Evolutionary conservation across 2,888 invertebrate genomes (phyloP).

Genomic region (Diaperis boleti): DNA sequence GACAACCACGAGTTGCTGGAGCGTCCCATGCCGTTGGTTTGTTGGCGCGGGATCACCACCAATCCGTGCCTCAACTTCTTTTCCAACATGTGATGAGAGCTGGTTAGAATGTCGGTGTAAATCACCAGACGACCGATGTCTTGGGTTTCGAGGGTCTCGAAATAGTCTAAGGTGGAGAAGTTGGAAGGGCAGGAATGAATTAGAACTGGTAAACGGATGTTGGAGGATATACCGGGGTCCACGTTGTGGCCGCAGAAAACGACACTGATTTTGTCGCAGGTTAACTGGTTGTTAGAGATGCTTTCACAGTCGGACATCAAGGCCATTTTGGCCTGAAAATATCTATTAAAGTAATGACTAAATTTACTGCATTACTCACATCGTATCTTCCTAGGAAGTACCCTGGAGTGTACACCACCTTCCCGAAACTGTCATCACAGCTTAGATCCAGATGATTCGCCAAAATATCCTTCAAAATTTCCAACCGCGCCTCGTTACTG

Average conservation of each 20-base stretch:
- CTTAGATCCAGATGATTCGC: constrained; percentile 78
- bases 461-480: constrained; percentile 82
- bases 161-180: constrained; percentile 88
- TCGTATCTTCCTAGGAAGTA: constrained; percentile 87
- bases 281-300: constrained; percentile 67
- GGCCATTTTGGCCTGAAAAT: constrained; percentile 76
- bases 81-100: constrained; percentile 79
- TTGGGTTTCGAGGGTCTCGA: constrained; percentile 76
- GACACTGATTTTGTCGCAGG: constrained; percentile 72
- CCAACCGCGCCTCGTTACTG: constrained; percentile 79
- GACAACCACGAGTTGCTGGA: constrained; percentile 89
- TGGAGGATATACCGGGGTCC: constrained; percentile 69
- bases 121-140: constrained; percentile 85
- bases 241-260: constrained; percentile 80
- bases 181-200: constrained; percentile 86
- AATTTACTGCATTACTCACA: constrained; percentile 70
- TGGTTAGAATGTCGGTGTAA: constrained; percentile 83
- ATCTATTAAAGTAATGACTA: neutral
- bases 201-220: constrained; percentile 76
- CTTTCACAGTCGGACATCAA: constrained; percentile 71
- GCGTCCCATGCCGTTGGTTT: constrained; percentile 80
- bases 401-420: constrained; percentile 71
- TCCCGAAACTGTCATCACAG: constrained; percentile 64
- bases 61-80: constrained; percentile 79
- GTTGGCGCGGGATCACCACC: constrained; percentile 83